Base-by-base conservation (phyloP, 2,113 vertebrate genomes). In the Phaethon lepturus region DNA sequence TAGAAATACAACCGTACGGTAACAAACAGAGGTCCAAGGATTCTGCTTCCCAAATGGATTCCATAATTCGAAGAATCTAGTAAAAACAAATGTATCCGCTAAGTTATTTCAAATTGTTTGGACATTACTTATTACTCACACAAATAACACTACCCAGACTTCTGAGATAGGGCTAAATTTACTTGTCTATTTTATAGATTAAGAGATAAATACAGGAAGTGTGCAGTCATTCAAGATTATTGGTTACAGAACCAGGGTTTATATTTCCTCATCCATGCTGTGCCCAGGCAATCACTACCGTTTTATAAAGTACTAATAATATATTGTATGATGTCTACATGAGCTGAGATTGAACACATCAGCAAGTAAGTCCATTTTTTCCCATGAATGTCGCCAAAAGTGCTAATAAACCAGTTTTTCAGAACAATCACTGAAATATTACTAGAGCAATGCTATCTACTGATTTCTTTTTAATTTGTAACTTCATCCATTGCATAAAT, bases 1-100 rank as follows among this genome's bases (percentile, higher is more conserved):
- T 99, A 95, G 99, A 99, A 98, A 99, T 99, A 96, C 99, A 99
- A 38, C 99, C 99, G 42, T 99, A 99, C 0, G 99, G 99, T 68
- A 99, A 86, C 91, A 99, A 98, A 73, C 98, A 99, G 78, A 99
- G 98, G 86, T 99, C 99, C 96, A 99, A 97, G 8, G 99, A 99
- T 93, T 99, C 99, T 2, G 98, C 98, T 97, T 99, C 99, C 99
- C 99, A 99, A 97, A 99, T 99, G 11, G 99, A 99, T 96, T 99
- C 99, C 99, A 99, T 99, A 95, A 99, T 99, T 92, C 99, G 98
- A 96, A 99, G 98, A 95, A 99, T 99, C 99, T 99, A 95, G 66
- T 86, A 82, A 96, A 96, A 98, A 66, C 10, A 96, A 85, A 85
- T 0, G 22, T 11, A 93, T 28, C 7, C 2, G 2, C 26, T 5